These are phyloP conservation scores for Pomacea maculata DNA, from an alignment of 1,140 invertebrate species.

Conservation along the genomic window DNA sequence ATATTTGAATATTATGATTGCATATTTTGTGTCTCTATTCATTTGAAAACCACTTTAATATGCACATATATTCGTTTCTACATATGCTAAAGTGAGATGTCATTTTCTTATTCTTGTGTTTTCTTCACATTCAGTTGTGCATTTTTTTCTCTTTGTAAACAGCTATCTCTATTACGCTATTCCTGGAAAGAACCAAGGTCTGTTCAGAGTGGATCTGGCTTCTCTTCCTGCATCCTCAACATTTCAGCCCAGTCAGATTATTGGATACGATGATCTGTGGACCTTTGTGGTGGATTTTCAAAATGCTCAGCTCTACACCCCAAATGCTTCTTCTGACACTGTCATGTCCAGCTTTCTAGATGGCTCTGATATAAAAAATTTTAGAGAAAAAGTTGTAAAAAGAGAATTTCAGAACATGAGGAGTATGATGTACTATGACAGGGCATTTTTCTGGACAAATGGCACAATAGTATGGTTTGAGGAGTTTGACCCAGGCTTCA, in stretches of 20 bases:
- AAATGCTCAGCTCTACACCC: conserved; percentile 82
- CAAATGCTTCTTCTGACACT: conserved; percentile 71
- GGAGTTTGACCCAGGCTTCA: conserved; percentile 43
- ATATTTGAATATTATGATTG: background rate
- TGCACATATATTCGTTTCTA: background rate
- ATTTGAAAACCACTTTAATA: background rate
- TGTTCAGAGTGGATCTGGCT: conserved; percentile 81
- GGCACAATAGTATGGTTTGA: conserved; percentile 77
- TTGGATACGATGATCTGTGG: conserved; percentile 72
- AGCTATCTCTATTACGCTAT: conserved; percentile 85
- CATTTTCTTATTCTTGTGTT: background rate
- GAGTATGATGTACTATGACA: conserved; percentile 40
- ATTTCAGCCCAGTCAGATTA: conserved; percentile 64
- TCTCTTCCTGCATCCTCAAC: background rate
- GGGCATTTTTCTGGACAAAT: conserved; percentile 85
- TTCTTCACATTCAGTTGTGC: conserved; percentile 8
- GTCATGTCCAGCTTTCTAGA: conserved; percentile 83
- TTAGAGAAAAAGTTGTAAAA: conserved; percentile 76
- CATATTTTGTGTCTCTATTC: background rate
- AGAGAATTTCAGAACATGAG: conserved; percentile 36
- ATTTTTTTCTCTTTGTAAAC: conserved; percentile 28
- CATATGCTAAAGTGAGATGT: background rate
- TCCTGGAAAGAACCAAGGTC: conserved; percentile 71
- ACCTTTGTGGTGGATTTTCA: conserved; percentile 83
- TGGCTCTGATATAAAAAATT: conserved; percentile 78